Evolutionary conservation across 2,113 vertebrate species (phyloP).

Genomic region (Cyanistes caeruleus): DNA sequence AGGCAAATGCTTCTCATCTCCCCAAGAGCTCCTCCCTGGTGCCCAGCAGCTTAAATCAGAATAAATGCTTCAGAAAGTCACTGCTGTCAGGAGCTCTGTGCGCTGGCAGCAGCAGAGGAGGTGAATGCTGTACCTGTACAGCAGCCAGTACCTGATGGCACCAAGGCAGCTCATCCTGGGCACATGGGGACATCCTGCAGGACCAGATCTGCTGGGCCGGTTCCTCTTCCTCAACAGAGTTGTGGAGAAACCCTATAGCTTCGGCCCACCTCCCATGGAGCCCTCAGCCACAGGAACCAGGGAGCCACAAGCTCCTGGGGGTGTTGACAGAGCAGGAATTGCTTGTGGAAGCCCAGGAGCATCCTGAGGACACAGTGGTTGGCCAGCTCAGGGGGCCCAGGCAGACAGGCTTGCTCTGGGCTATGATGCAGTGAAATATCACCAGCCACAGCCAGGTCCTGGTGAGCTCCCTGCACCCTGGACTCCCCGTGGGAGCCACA

Average conservation of each 20-base stretch:
- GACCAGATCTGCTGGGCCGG: not conserved
- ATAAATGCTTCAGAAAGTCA: not conserved
- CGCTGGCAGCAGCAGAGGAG: not conserved
- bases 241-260: not conserved
- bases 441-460: not conserved
- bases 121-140: not conserved
- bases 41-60: not conserved
- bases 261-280: not conserved
- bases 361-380: not conserved
- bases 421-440: fast-evolving
- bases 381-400: fast-evolving
- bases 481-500: not conserved
- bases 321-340: fast-evolving
- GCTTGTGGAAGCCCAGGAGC: not conserved
- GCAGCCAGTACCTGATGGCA: fast-evolving
- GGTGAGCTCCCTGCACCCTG: not conserved
- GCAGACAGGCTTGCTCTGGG: not conserved
- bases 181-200: not conserved
- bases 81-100: not conserved
- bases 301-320: not conserved
- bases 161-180: not conserved
- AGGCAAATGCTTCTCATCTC: not conserved
- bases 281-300: not conserved
- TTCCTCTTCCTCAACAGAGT: not conserved
- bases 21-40: not conserved